phyloP scores from a whole-genome alignment of 1,140 invertebrate genomes.

The Cepaea nemoralis region DNA sequence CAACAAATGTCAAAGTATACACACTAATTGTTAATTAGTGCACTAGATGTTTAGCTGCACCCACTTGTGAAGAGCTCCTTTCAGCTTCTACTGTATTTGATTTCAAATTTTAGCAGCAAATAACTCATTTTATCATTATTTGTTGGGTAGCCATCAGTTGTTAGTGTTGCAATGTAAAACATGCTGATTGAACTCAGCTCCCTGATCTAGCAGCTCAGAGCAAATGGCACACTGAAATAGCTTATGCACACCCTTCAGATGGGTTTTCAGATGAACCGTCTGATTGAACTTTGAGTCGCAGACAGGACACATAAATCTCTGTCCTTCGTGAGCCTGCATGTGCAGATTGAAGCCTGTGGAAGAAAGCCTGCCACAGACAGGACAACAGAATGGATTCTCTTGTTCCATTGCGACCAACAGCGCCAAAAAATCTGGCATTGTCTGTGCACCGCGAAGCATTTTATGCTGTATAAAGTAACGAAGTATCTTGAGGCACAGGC shows the following conservation, averaged over 20 bases:
- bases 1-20: no score
- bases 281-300: slow-evolving; percentile 17
- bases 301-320: slow-evolving; percentile 8
- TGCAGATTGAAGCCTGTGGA: slow-evolving; percentile 12
- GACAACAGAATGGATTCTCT: background rate
- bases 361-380: slow-evolving; percentile 12
- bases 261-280: background rate
- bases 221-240: slow-evolving; percentile 4
- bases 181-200: slow-evolving; percentile 3
- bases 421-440: background rate
- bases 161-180: slow-evolving; percentile 5
- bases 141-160: no score
- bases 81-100: no score
- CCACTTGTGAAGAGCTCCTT: no score
- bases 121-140: no score
- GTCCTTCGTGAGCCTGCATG: slow-evolving; percentile 13
- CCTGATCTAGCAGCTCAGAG: background rate
- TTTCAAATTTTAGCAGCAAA: no score
- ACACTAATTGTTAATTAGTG: no score
- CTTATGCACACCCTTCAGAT: slow-evolving; percentile 15
- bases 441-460: background rate
- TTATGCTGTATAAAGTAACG: background rate
- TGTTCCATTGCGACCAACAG: background rate
- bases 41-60: no score
- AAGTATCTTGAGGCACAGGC: background rate